Conservation (phyloP, 1,140 invertebrate species). For the Drosophila rufa region DNA sequence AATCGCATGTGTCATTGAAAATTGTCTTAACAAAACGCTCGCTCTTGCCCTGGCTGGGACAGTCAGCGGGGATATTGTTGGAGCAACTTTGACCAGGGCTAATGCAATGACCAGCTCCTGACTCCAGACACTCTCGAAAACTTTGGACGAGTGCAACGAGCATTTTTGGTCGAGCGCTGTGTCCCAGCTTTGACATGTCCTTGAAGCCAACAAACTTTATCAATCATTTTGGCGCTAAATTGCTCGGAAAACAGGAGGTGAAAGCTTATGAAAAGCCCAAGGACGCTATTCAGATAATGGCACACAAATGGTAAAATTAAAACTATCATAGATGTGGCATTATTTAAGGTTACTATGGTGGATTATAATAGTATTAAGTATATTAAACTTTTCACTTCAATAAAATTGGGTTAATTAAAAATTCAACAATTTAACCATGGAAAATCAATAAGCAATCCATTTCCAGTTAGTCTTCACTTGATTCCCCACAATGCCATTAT, state of each 20-base stretch:
- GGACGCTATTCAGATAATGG: slow-evolving; percentile 2
- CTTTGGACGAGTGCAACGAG: slow-evolving; percentile 42
- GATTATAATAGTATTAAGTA: no score
- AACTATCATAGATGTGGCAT: background rate
- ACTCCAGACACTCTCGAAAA: slow-evolving; percentile 40
- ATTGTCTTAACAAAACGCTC: slow-evolving; percentile 68
- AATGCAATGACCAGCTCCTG: slow-evolving; percentile 56
- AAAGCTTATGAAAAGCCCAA: slow-evolving; percentile 40
- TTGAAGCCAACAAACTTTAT: slow-evolving; percentile 68
- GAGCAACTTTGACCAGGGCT: slow-evolving; percentile 50
- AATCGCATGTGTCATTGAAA: slow-evolving; percentile 76
- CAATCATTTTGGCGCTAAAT: slow-evolving; percentile 85
- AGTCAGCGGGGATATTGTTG: slow-evolving; percentile 1
- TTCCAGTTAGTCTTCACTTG: background rate
- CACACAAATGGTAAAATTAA: no score
- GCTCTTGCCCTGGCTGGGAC: slow-evolving; percentile 25
- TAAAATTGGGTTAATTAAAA: no score
- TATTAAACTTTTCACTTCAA: no score
- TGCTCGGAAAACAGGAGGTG: slow-evolving; percentile 77
- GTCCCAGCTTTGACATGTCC: slow-evolving; percentile 43
- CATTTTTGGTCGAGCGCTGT: slow-evolving; percentile 41
- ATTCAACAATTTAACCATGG: no score
- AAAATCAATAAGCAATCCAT: background rate
- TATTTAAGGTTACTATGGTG: background rate
- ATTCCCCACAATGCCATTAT: background rate